A percentile compares a stretch with the other conserved stretches of the same genome.
Conservation (phyloP, 2,797 vertebrate genomes). For the Zenarchopterus dispar region DNA sequence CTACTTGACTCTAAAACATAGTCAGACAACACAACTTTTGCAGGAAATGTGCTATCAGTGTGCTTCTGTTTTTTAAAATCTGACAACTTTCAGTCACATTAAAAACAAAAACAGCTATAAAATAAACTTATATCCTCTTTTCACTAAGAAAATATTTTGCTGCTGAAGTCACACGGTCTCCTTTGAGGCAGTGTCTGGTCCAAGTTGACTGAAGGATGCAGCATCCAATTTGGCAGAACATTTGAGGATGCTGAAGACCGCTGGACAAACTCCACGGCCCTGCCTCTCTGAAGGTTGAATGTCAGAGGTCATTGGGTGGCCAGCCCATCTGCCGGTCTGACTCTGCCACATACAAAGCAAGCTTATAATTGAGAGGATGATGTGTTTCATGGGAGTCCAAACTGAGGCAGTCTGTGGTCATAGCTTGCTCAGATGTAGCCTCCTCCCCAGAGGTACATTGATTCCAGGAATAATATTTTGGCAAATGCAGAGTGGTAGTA, state of each 20-base stretch:
- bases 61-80: neutral
- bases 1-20: constrained; percentile 33
- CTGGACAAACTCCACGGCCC: constrained; percentile 63
- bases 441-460: constrained; percentile 18
- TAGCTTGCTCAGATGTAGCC: constrained; percentile 30
- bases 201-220: constrained; percentile 35
- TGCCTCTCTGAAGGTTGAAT: constrained; percentile 57
- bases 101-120: neutral
- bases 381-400: constrained; percentile 56
- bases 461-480: constrained; percentile 26
- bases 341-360: constrained; percentile 39
- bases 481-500: too few relatives aligned
- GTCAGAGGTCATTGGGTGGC: constrained; percentile 64
- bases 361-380: constrained; percentile 35
- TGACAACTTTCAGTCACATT: neutral
- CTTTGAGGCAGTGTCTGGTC: constrained; percentile 56
- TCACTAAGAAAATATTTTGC: constrained; percentile 10
- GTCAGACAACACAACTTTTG: constrained; percentile 8
- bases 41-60: neutral
- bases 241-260: constrained; percentile 62
- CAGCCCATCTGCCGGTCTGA: constrained; percentile 69
- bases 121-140: neutral
- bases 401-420: constrained; percentile 40
- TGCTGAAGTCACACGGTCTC: constrained; percentile 44
- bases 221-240: constrained; percentile 62